Evolutionary conservation across 2,888 invertebrate species (phyloP).

Genomic region (Chalcis sispes): DNA sequence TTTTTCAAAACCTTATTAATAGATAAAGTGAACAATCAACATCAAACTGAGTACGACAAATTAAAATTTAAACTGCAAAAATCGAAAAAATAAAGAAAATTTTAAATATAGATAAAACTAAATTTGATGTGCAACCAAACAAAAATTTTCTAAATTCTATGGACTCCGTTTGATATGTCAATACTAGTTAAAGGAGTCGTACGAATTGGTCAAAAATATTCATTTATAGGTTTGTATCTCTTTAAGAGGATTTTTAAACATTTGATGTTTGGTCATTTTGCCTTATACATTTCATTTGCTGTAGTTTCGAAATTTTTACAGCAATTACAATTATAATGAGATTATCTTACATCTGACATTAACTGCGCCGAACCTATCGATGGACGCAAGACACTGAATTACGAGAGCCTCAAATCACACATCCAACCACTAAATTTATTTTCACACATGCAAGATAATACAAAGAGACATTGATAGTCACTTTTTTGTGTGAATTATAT

Average conservation of each 20-base stretch:
- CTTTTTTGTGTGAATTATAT: constrained; percentile 34
- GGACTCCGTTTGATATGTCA: constrained; percentile 57
- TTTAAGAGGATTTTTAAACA: constrained; percentile 39
- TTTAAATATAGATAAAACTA: constrained; percentile 6
- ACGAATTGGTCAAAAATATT: constrained; percentile 56
- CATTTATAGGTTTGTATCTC: constrained; percentile 42
- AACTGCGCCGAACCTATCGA: constrained; percentile 54
- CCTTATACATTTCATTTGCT: constrained; percentile 47
- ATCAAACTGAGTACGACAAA: constrained; percentile 17
- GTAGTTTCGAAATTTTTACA: constrained; percentile 48
- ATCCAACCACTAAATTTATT: constrained; percentile 54
- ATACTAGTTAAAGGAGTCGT: constrained; percentile 50
- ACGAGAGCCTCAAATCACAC: constrained; percentile 56
- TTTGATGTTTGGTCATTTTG: constrained; percentile 53
- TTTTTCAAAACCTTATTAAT: neutral
- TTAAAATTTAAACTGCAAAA: neutral
- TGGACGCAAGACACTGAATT: constrained; percentile 56
- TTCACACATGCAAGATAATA: constrained; percentile 51
- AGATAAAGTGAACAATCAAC: neutral
- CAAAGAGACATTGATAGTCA: constrained; percentile 51
- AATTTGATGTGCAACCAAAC: constrained; percentile 3
- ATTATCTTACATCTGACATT: constrained; percentile 55
- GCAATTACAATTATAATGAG: constrained; percentile 43
- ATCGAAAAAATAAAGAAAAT: neutral
- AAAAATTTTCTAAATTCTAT: constrained; percentile 20